Percentiles rank a stretch among this genome's conserved stretches.
phyloP scores from a whole-genome alignment of 2,888 invertebrate genomes.

The Eudemis profundana region DNA sequence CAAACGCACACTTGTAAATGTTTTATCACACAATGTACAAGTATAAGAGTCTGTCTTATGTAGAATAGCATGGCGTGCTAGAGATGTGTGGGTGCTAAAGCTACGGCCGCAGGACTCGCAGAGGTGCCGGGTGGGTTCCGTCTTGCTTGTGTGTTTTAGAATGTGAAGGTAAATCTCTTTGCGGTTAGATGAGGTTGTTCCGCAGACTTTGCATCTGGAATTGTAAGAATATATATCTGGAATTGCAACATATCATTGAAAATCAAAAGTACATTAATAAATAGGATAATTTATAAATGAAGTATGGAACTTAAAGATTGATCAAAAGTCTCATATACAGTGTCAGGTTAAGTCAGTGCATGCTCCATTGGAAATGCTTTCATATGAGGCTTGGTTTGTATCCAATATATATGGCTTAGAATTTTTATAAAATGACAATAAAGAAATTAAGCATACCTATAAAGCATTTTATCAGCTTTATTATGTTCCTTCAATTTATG shows the following conservation, averaged over 20 bases:
- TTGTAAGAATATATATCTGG: neutral
- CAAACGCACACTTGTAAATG: slow-evolving; percentile 56
- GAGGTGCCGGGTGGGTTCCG: slow-evolving; percentile 63
- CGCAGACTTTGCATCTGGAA: slow-evolving; percentile 85
- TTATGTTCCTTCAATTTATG: slow-evolving; percentile 70
- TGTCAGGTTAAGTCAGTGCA: too few relatives aligned
- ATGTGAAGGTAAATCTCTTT: slow-evolving; percentile 86
- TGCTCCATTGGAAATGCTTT: too few relatives aligned
- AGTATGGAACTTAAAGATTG: too few relatives aligned
- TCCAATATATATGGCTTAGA: too few relatives aligned
- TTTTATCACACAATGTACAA: slow-evolving; percentile 63
- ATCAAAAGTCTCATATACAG: too few relatives aligned
- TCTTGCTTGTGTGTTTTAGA: slow-evolving; percentile 73
- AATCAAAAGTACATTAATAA: too few relatives aligned
- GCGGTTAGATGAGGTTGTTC: slow-evolving; percentile 80
- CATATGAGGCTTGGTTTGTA: too few relatives aligned
- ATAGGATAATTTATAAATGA: too few relatives aligned
- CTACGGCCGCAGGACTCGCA: slow-evolving; percentile 78
- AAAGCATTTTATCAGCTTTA: slow-evolving; percentile 56
- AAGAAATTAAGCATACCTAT: slow-evolving; percentile 57
- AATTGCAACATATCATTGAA: too few relatives aligned
- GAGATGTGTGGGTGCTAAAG: slow-evolving; percentile 66
- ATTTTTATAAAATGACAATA: neutral
- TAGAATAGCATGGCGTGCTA: slow-evolving; percentile 65
- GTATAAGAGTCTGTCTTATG: slow-evolving; percentile 54